Conservation (phyloP, 2,113 vertebrate species). For the Callocephalon fimbriatum region DNA sequence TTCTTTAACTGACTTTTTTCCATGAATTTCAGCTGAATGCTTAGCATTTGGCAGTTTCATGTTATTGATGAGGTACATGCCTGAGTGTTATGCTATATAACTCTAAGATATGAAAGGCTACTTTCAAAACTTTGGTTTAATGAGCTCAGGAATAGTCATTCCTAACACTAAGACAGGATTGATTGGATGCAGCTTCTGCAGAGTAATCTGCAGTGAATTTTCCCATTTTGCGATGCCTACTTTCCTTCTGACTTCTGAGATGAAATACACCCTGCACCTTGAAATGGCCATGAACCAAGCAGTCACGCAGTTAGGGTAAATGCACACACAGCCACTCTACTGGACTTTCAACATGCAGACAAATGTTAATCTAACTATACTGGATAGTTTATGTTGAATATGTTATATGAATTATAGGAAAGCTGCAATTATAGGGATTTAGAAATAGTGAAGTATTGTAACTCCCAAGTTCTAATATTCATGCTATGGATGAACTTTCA, state of each 20-base stretch:
- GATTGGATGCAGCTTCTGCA: background rate
- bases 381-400: background rate
- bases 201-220: background rate
- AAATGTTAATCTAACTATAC: background rate
- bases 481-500: background rate
- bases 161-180: background rate
- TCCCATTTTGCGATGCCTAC: background rate
- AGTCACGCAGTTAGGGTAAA: background rate
- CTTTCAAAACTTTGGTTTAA: background rate
- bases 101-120: background rate
- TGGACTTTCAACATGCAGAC: background rate
- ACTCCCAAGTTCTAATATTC: background rate
- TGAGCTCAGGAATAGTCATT: background rate
- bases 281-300: rapidly evolving
- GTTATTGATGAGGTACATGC: background rate
- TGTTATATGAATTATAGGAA: background rate
- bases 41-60: background rate
- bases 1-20: background rate
- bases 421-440: background rate
- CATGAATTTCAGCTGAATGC: background rate
- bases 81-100: background rate
- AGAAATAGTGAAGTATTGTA: background rate
- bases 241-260: background rate
- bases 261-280: background rate
- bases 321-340: background rate